Evolutionary conservation across 64 coral and sea anemone genomes (phyloP), one percentile per base, ranked within the genome.

Genomic region (Exaiptasia diaphana): DNA sequence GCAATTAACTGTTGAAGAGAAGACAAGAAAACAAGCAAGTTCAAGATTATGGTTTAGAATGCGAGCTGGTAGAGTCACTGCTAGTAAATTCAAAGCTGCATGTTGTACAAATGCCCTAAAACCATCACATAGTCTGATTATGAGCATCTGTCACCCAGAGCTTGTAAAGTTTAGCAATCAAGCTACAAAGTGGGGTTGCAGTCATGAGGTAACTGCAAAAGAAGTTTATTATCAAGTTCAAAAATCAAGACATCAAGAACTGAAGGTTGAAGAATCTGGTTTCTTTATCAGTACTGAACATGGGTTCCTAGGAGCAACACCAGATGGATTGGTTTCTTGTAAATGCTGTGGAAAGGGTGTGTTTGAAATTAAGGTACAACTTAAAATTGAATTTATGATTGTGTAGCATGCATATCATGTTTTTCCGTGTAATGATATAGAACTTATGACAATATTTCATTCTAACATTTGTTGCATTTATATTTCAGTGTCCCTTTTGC

Each of bases 311-410:
- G 85, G 85, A 70, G 85, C 75, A 79, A 56, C 73, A 38, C 74
- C 84, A 77, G 84, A 78, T 87, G 84, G 72, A 26, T 4, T 87
- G 59, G 84, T 79, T 27, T 30, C 32, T n/a, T 88, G 85, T 39
- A 45, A 88, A 71, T 88, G 85, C 64, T 88, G 85, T 80, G 85
- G 75, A 21, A 41, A 65, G 50, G 85, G 74, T 69, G 48, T 35
- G 38, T 79, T 48, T 79, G 74, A 79, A 38, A 88, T 34, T 33
- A 88, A 78, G 85, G 84, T 87, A 87, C 31, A 32, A 14, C 46
- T 50, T 20, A 50, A 14, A n/a, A n/a, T n/a, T n/a, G n/a, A n/a
- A n/a, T n/a, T n/a, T n/a, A n/a, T n/a, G n/a, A n/a, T n/a, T n/a
- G n/a, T n/a, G n/a, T n/a, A n/a, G n/a, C n/a, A n/a, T n/a, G n/a